These are phyloP conservation scores for Acromyrmex heyeri DNA, from an alignment of 1,140 invertebrate species.

Conservation along the genomic window DNA sequence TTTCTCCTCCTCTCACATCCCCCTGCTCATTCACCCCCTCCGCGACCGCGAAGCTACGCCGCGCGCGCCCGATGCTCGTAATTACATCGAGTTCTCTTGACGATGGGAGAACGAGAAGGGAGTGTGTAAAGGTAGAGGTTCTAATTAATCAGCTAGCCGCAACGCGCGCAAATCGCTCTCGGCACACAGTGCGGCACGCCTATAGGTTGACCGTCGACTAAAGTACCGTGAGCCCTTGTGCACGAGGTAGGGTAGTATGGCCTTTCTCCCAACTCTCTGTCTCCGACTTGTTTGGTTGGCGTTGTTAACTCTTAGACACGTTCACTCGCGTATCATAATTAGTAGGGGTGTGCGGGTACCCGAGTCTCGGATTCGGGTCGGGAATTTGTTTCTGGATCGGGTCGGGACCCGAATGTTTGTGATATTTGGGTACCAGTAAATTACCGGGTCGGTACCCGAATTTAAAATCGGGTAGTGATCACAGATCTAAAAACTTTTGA, in stretches of 20 bases:
- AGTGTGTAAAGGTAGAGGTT: slow-evolving; percentile 52
- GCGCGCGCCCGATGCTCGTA: slow-evolving; percentile 43
- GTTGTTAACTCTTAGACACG: slow-evolving; percentile 38
- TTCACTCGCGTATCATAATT: background rate
- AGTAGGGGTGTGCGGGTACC: no score
- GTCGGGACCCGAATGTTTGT: no score
- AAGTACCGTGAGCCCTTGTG: slow-evolving; percentile 18
- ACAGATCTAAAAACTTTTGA: no score
- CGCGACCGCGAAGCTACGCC: slow-evolving; percentile 26
- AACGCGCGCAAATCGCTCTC: slow-evolving; percentile 64
- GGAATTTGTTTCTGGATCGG: no score
- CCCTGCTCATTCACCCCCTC: background rate
- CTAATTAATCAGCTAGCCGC: slow-evolving; percentile 72
- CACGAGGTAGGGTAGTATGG: background rate
- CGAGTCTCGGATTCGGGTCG: no score
- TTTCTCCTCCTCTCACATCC: slow-evolving; percentile 37
- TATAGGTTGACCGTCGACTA: slow-evolving; percentile 66
- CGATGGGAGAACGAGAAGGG: slow-evolving; percentile 18
- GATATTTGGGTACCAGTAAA: no score
- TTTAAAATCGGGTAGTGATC: no score
- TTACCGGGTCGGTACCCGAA: no score
- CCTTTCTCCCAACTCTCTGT: background rate
- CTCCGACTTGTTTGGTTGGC: background rate
- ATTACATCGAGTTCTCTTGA: slow-evolving; percentile 65
- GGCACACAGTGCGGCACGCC: slow-evolving; percentile 33